These are phyloP conservation scores for Stenodema calcarata DNA, from an alignment of 2,888 invertebrate species.

Conservation along the genomic window DNA sequence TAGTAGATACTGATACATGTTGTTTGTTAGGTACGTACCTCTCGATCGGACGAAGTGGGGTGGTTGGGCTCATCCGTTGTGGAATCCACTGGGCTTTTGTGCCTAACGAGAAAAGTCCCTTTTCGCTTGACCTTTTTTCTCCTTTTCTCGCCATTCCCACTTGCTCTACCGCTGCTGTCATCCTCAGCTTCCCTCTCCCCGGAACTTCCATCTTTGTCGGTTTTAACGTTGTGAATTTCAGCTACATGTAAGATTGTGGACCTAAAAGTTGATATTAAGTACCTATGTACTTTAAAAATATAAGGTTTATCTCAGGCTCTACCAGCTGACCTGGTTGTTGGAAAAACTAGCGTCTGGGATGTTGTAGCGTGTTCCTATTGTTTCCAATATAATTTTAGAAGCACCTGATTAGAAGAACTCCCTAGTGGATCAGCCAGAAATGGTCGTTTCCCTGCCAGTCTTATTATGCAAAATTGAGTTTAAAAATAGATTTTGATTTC, in stretches of 20 bases:
- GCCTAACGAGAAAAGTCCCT: conserved; percentile 13
- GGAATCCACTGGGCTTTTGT: background rate
- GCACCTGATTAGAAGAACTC: no score
- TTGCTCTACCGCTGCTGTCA: background rate
- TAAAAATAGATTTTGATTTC: no score
- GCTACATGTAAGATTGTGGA: conserved; percentile 17
- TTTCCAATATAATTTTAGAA: no score
- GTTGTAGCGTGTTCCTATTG: no score
- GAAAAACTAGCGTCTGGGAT: no score
- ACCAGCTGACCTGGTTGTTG: no score
- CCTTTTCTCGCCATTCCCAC: background rate
- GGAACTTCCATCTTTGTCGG: background rate
- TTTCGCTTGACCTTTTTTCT: conserved; percentile 7
- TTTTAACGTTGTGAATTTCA: conserved; percentile 1
- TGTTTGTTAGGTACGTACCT: background rate
- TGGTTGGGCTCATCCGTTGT: background rate
- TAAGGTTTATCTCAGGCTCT: no score
- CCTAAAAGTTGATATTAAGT: background rate
- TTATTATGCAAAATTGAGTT: no score
- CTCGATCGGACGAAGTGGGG: background rate
- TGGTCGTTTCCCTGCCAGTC: no score
- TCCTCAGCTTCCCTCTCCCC: conserved; percentile 11
- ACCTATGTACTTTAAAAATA: no score
- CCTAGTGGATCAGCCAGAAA: no score
- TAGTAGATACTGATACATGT: no score